These are phyloP conservation scores for Torymus texanus DNA, from an alignment of 2,888 invertebrate species.

Conservation along the genomic window DNA sequence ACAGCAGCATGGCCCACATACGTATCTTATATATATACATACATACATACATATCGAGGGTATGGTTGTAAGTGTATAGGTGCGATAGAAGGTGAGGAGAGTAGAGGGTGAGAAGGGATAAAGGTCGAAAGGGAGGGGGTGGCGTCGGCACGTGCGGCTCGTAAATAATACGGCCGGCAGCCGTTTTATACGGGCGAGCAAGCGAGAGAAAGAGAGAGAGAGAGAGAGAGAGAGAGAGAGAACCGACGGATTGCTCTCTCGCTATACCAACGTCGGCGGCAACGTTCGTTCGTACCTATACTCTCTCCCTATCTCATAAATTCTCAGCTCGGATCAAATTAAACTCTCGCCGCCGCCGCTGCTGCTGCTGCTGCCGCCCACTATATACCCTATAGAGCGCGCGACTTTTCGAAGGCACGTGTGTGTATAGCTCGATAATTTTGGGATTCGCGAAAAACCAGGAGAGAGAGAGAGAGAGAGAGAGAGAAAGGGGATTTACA, in stretches of 20 bases:
- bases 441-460: slow-evolving; percentile 1
- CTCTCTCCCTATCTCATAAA: slow-evolving; percentile 15
- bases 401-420: not conserved
- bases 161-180: slow-evolving; percentile 58
- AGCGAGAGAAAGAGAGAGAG: not conserved
- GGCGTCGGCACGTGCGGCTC: slow-evolving; percentile 51
- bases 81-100: no score
- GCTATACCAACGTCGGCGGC: not conserved
- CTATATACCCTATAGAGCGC: no score
- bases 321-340: slow-evolving; percentile 40
- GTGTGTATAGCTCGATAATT: not conserved
- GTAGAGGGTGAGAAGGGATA: no score
- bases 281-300: no score
- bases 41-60: no score
- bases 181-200: slow-evolving; percentile 21
- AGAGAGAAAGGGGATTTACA: not conserved
- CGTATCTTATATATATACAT: no score
- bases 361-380: not conserved
- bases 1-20: no score
- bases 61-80: no score
- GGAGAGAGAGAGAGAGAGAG: not conserved
- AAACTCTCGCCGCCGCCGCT: slow-evolving; percentile 23
- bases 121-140: not conserved
- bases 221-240: not conserved
- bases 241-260: slow-evolving; percentile 45